phyloP scores from a whole-genome alignment of 30 jellyfish, hydroid and myxozoan genomes.

The Turritopsis rubra region DNA sequence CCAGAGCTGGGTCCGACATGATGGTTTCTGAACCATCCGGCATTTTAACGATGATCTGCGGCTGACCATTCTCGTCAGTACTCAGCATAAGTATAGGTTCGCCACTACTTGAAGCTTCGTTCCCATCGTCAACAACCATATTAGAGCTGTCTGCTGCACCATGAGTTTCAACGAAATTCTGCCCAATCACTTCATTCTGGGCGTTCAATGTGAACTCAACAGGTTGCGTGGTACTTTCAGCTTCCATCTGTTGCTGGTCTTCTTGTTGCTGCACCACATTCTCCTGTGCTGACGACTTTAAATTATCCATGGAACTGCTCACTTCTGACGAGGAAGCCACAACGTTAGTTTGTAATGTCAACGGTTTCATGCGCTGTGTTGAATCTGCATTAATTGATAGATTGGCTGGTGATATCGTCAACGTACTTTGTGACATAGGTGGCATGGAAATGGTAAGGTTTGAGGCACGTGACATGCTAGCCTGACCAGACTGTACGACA shows the following conservation, averaged over 20 bases:
- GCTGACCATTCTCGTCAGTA: slow-evolving; percentile 43
- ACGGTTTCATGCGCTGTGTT: slow-evolving; percentile 18
- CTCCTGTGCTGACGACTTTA: background rate
- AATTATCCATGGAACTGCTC: slow-evolving; percentile 34
- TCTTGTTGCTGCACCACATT: slow-evolving; percentile 7
- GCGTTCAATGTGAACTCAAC: slow-evolving; percentile 9
- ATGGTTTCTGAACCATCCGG: slow-evolving; percentile 49
- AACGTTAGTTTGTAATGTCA: background rate
- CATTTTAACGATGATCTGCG: slow-evolving; percentile 42
- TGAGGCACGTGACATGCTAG: slow-evolving; percentile 27
- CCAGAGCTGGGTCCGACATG: slow-evolving; percentile 45
- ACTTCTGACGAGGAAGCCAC: slow-evolving; percentile 31
- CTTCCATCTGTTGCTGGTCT: slow-evolving; percentile 24
- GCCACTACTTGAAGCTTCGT: slow-evolving; percentile 39
- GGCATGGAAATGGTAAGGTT: slow-evolving; percentile 46
- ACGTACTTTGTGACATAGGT: slow-evolving; percentile 37
- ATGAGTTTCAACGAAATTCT: background rate
- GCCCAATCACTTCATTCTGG: background rate
- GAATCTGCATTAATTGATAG: slow-evolving; percentile 30
- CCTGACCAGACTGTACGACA: slow-evolving; percentile 30
- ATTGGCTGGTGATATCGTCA: slow-evolving; percentile 26
- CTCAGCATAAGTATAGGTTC: slow-evolving; percentile 37
- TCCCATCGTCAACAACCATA: slow-evolving; percentile 19
- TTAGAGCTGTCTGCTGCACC: slow-evolving; percentile 43
- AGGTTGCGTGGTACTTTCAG: slow-evolving; percentile 34